These are phyloP conservation scores for Aulostomus chinensis DNA, from an alignment of 2,797 vertebrate genomes.

Conservation along the genomic window DNA sequence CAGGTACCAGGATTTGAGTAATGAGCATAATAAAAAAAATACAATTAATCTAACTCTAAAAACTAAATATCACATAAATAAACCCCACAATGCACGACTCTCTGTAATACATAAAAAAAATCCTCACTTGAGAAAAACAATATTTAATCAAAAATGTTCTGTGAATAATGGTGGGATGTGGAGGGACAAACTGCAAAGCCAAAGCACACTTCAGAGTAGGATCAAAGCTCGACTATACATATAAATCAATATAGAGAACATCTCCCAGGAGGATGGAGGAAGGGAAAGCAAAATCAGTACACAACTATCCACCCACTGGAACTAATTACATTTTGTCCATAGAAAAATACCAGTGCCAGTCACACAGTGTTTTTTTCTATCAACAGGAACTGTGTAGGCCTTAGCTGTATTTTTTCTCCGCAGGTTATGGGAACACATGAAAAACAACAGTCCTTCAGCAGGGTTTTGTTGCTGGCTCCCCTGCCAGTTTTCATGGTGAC, in stretches of 20 bases:
- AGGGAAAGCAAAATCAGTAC: conserved; percentile 28
- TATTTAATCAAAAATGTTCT: conserved; percentile 15
- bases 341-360: conserved; percentile 48
- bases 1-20: conserved; percentile 26
- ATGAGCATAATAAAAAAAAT: conserved; percentile 30
- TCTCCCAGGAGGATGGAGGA: conserved; percentile 27
- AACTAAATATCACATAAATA: conserved; percentile 14
- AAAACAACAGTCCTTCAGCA: conserved; percentile 40
- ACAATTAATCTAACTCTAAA: too few species aligned
- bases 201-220: conserved; percentile 8
- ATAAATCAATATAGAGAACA: conserved; percentile 47
- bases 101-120: not conserved
- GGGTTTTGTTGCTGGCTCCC: conserved; percentile 34
- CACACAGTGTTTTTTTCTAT: conserved; percentile 39
- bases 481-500: conserved; percentile 54
- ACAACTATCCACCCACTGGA: conserved; percentile 56
- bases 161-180: not conserved
- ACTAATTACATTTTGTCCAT: conserved; percentile 57
- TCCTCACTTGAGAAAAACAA: not conserved
- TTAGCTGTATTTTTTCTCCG: conserved; percentile 36
- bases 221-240: conserved; percentile 16
- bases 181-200: not conserved
- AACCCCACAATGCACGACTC: not conserved
- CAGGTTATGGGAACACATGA: conserved; percentile 55
- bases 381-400: conserved; percentile 31